These are phyloP conservation scores for Otis tarda DNA, from an alignment of 2,113 vertebrate species.

Conservation along the genomic window DNA sequence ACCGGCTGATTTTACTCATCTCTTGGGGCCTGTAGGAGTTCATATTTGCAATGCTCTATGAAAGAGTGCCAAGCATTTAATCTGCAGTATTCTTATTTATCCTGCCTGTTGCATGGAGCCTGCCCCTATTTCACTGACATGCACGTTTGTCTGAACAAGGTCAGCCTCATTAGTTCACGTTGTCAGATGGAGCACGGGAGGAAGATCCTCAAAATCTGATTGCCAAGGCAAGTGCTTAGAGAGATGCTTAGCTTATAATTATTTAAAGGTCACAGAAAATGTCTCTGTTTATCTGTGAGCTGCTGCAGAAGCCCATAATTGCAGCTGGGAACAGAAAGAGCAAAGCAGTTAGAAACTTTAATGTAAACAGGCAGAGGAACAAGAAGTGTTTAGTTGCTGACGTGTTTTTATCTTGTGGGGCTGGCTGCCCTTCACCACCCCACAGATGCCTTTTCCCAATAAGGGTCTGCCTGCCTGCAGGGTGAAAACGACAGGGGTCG, in stretches of 20 bases:
- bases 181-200: slow-evolving; percentile 20
- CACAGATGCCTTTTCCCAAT: not conserved
- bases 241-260: slow-evolving; percentile 6
- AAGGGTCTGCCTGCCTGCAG: not conserved
- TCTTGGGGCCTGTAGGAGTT: slow-evolving; percentile 32
- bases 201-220: slow-evolving; percentile 38
- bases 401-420: not conserved
- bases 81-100: slow-evolving; percentile 54
- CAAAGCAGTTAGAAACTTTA: not conserved
- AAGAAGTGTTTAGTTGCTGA: slow-evolving; percentile 8
- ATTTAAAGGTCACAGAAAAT: slow-evolving; percentile 53
- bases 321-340: slow-evolving; percentile 29
- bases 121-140: slow-evolving; percentile 2
- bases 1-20: not conserved
- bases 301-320: slow-evolving; percentile 25
- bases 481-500: not conserved
- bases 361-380: slow-evolving; percentile 1
- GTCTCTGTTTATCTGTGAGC: slow-evolving; percentile 25
- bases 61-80: slow-evolving; percentile 54
- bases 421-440: not conserved
- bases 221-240: slow-evolving; percentile 22
- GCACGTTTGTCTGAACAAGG: slow-evolving; percentile 30
- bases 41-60: slow-evolving; percentile 31
- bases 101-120: slow-evolving; percentile 21
- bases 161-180: slow-evolving; percentile 40